Evolutionary conservation across 2,797 vertebrate genomes (phyloP).

Genomic region (Nasua narica): DNA sequence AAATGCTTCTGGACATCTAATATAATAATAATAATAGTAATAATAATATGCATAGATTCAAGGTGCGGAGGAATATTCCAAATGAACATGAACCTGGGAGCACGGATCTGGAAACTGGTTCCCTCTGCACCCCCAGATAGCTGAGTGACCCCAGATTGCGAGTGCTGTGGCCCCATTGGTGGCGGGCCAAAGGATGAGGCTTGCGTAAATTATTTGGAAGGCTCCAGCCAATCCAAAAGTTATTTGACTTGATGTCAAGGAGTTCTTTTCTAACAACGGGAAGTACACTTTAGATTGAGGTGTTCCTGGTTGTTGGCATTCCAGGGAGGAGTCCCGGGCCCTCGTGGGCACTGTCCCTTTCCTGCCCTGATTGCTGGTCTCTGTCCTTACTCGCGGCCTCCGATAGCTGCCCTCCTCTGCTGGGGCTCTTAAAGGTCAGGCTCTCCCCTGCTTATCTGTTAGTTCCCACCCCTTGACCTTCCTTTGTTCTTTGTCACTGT

Average conservation of each 20-base stretch:
- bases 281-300: background rate
- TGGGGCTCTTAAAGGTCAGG: background rate
- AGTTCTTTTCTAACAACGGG: background rate
- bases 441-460: too few relatives aligned
- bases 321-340: background rate
- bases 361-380: rapidly evolving
- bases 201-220: background rate
- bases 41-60: background rate
- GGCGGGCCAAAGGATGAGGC: background rate
- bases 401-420: too few relatives aligned
- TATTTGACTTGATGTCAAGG: background rate
- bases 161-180: rapidly evolving
- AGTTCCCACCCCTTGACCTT: rapidly evolving
- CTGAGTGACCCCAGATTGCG: background rate
- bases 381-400: rapidly evolving
- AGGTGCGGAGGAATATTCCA: background rate
- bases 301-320: background rate
- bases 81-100: background rate
- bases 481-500: background rate
- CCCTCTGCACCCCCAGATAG: background rate
- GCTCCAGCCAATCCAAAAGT: background rate
- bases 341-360: rapidly evolving
- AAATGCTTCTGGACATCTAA: background rate
- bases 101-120: background rate
- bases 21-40: background rate